Evolutionary conservation across 2,888 invertebrate species (phyloP).

Genomic region (Hemithea aestivaria): DNA sequence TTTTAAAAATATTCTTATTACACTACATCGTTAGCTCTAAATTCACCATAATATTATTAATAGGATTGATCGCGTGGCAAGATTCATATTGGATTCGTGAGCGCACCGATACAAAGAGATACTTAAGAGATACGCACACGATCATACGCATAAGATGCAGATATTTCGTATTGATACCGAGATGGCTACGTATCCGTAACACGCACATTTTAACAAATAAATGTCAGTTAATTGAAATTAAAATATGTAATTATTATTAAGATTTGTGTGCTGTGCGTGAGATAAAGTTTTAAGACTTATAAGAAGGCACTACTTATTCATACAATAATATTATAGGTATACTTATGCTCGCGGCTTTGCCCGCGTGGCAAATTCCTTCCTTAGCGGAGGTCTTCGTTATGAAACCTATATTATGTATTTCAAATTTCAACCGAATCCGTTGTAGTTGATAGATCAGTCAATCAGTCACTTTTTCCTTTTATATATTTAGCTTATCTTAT

Average conservation of each 20-base stretch:
- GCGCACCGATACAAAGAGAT: slow-evolving; percentile 63
- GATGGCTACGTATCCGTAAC: slow-evolving; percentile 65
- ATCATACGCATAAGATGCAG: slow-evolving; percentile 40
- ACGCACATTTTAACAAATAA: too few species aligned
- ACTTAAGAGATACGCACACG: slow-evolving; percentile 55
- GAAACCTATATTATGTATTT: too few species aligned
- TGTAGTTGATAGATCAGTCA: too few species aligned
- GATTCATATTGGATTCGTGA: slow-evolving; percentile 43
- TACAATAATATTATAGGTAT: background rate
- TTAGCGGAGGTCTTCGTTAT: too few species aligned
- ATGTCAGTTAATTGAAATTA: slow-evolving; percentile 6
- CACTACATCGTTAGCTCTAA: too few species aligned
- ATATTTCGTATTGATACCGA: slow-evolving; percentile 69
- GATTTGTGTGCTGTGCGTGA: slow-evolving; percentile 4
- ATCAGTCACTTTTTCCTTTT: too few species aligned
- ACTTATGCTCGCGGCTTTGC: too few species aligned
- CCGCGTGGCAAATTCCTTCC: too few species aligned
- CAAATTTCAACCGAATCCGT: too few species aligned
- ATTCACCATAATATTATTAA: slow-evolving; percentile 6
- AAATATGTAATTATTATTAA: slow-evolving; percentile 12
- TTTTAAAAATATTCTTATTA: too few species aligned
- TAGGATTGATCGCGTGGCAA: slow-evolving; percentile 46
- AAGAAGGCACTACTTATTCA: background rate
- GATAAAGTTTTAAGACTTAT: slow-evolving; percentile 4
- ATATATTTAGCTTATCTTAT: too few species aligned